Evolutionary conservation across 1,140 invertebrate genomes (phyloP).

Genomic region (Fopius arisanus): DNA sequence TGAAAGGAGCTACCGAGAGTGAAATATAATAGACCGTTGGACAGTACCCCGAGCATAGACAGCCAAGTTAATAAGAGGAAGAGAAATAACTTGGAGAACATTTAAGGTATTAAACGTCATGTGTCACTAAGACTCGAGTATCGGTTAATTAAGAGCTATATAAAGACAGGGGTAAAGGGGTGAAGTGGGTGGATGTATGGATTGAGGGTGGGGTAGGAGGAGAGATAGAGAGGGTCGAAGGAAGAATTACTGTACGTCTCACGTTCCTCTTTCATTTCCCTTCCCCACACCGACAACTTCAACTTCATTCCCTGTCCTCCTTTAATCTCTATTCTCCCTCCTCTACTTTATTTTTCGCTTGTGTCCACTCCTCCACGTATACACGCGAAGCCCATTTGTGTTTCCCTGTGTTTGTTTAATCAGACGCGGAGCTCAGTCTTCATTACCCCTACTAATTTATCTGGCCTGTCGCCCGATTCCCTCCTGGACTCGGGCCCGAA

Average conservation of each 20-base stretch:
- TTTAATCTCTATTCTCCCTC: constrained; percentile 9
- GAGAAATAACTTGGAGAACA: neutral
- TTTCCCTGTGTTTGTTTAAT: constrained; percentile 60
- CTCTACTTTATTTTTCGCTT: constrained; percentile 19
- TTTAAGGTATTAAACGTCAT: neutral
- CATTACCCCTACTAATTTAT: constrained; percentile 59
- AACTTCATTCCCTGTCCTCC: constrained; percentile 13
- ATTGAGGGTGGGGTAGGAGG: neutral
- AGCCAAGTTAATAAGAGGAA: neutral
- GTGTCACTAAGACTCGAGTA: constrained; percentile 35
- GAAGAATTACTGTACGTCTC: constrained; percentile 18
- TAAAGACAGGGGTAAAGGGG: constrained; percentile 25
- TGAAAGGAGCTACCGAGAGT: constrained; percentile 24
- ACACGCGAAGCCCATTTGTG: constrained; percentile 42
- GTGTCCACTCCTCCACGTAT: constrained; percentile 35
- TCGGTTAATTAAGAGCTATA: constrained; percentile 52
- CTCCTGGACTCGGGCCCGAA: constrained; percentile 31
- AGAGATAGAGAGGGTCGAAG: neutral
- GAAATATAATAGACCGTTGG: constrained; percentile 28
- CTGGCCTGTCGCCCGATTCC: constrained; percentile 51
- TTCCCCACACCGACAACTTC: neutral
- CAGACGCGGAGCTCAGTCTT: constrained; percentile 58
- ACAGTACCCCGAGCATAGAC: neutral
- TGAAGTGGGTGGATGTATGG: neutral
- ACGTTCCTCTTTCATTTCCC: constrained; percentile 10